Conservation (phyloP, 2,113 vertebrate genomes). For the Corvus moneduloides region DNA sequence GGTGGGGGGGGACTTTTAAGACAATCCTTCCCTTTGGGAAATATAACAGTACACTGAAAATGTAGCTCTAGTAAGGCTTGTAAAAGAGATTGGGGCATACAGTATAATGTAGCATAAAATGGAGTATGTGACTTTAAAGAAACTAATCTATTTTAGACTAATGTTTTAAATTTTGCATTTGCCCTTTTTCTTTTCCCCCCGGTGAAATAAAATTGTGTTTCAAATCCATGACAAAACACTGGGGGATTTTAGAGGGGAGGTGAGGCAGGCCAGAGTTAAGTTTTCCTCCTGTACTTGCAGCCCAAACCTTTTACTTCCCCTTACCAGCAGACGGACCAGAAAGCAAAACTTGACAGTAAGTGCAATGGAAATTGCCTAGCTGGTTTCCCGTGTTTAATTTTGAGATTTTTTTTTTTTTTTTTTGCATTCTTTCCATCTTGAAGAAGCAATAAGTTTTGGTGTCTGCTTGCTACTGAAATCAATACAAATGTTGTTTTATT, state of each 20-base stretch:
- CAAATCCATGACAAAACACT: neutral
- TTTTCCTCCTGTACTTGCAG: neutral
- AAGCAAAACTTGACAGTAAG: neutral
- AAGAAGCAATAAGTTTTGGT: neutral
- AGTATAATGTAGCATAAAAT: slow-evolving; percentile 68
- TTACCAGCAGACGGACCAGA: neutral
- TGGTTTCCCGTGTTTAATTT: neutral
- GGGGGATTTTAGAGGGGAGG: slow-evolving; percentile 23
- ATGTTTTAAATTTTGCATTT: slow-evolving; percentile 51
- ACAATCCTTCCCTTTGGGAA: slow-evolving; percentile 43
- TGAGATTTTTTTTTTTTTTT: neutral
- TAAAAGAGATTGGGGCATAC: slow-evolving; percentile 65
- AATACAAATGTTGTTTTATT: neutral
- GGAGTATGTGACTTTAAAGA: slow-evolving; percentile 51
- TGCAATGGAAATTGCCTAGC: neutral
- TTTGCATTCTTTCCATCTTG: neutral
- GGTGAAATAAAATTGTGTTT: slow-evolving; percentile 25
- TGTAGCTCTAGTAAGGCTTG: slow-evolving; percentile 18
- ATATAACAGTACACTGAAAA: neutral
- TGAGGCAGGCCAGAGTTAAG: slow-evolving; percentile 8
- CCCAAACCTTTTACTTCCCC: neutral
- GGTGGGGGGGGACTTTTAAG: neutral
- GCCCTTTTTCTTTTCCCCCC: neutral
- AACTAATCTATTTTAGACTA: slow-evolving; percentile 50
- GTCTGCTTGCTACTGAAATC: neutral